These are phyloP conservation scores for Rhamnusium bicolor DNA, from an alignment of 2,888 invertebrate species.

Conservation along the genomic window DNA sequence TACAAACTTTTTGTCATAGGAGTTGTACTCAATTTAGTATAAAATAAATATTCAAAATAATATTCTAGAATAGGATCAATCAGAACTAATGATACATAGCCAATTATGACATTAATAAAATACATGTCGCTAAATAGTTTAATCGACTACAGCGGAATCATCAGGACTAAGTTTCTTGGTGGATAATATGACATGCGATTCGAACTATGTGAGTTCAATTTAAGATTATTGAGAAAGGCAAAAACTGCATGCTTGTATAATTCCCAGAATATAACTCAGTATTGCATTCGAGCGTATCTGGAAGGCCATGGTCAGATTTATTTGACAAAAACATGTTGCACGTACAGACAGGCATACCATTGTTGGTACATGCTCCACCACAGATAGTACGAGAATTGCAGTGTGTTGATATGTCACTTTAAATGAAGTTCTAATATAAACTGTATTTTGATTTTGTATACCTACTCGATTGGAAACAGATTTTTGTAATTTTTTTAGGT, in stretches of 20 bases:
- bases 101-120: background rate
- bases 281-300: conserved; percentile 44
- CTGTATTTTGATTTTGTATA: background rate
- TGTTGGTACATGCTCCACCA: conserved; percentile 7
- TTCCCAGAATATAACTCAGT: conserved; percentile 49
- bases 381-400: background rate
- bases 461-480: too few relatives aligned
- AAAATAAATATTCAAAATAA: too few relatives aligned
- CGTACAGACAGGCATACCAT: conserved; percentile 18
- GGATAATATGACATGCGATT: conserved; percentile 22
- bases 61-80: background rate
- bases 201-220: conserved; percentile 25
- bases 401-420: conserved; percentile 9
- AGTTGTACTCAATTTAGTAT: too few relatives aligned
- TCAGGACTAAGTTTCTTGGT: conserved; percentile 5
- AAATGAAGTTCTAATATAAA: background rate
- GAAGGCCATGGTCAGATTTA: conserved; percentile 29
- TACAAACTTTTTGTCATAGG: too few relatives aligned
- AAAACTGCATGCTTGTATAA: conserved; percentile 25
- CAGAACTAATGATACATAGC: background rate
- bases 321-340: conserved; percentile 23
- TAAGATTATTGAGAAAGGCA: conserved; percentile 13
- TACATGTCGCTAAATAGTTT: background rate
- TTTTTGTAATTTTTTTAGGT: too few relatives aligned
- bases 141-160: background rate